Conservation (phyloP, 2,113 vertebrate species). For the Melanerpes formicivorus region DNA sequence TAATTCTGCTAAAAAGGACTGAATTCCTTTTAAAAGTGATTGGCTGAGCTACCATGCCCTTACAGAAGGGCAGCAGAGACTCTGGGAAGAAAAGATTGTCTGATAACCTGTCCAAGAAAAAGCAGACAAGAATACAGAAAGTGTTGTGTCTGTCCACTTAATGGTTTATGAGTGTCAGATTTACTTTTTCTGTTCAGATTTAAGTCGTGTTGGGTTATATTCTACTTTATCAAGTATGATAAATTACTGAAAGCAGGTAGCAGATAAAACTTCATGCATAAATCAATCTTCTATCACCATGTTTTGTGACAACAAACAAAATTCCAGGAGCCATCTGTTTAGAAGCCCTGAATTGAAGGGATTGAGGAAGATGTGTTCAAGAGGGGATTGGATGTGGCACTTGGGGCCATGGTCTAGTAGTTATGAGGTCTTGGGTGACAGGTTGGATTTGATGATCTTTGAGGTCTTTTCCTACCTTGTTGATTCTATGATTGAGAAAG, state of each 20-base stretch:
- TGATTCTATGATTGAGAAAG: neutral
- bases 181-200: neutral
- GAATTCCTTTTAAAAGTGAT: constrained; percentile 2
- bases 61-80: neutral
- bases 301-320: neutral
- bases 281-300: neutral
- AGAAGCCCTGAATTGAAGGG: neutral
- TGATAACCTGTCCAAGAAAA: neutral
- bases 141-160: neutral
- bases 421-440: no score
- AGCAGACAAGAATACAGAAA: neutral
- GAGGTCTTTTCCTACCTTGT: no score
- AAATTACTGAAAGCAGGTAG: neutral
- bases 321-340: neutral
- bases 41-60: neutral
- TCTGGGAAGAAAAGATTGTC: neutral
- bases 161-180: neutral
- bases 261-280: neutral
- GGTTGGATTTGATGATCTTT: no score
- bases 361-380: neutral
- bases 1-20: neutral
- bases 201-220: neutral
- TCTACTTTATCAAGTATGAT: neutral
- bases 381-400: no score
- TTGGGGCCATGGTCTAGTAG: no score